Conservation (phyloP, 2,113 vertebrate species). For the Cyprinodon brontotheroides region DNA sequence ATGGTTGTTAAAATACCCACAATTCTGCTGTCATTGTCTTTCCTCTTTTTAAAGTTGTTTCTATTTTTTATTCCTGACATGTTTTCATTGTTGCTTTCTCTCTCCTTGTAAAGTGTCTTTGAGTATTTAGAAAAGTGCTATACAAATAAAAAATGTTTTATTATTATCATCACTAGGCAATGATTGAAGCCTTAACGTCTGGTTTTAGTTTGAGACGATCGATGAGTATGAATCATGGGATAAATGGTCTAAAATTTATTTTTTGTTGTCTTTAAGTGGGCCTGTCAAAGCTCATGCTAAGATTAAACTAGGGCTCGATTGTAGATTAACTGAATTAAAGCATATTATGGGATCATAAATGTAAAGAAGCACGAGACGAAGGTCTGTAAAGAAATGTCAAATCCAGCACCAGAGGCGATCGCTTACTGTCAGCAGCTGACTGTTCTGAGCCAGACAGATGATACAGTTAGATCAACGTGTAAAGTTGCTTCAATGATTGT, state of each 20-base stretch:
- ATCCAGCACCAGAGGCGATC: neutral
- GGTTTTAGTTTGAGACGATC: too few species aligned
- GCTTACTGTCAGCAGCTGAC: neutral
- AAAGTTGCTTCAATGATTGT: conserved; percentile 38
- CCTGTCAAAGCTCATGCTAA: too few species aligned
- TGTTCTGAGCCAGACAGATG: neutral
- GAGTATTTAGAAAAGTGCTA: conserved; percentile 80
- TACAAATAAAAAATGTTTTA: conserved; percentile 81
- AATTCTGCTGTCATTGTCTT: conserved; percentile 74
- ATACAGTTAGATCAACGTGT: conserved; percentile 33
- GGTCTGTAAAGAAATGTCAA: neutral
- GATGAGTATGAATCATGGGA: too few species aligned
- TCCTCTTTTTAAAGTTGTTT: conserved; percentile 73
- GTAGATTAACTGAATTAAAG: too few species aligned
- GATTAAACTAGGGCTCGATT: too few species aligned
- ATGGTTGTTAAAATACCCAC: conserved; percentile 66
- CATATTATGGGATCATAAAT: too few species aligned
- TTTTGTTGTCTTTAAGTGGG: too few species aligned
- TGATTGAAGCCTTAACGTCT: conserved; percentile 9
- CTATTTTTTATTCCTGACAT: conserved; percentile 75
- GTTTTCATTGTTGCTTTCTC: conserved; percentile 74
- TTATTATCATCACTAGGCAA: conserved; percentile 70
- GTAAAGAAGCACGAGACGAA: neutral
- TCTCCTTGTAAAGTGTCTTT: conserved; percentile 80
- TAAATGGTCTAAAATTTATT: too few species aligned